Base-by-base conservation (phyloP, 2,888 invertebrate genomes). In the Hirtodrosophila alboralis region DNA sequence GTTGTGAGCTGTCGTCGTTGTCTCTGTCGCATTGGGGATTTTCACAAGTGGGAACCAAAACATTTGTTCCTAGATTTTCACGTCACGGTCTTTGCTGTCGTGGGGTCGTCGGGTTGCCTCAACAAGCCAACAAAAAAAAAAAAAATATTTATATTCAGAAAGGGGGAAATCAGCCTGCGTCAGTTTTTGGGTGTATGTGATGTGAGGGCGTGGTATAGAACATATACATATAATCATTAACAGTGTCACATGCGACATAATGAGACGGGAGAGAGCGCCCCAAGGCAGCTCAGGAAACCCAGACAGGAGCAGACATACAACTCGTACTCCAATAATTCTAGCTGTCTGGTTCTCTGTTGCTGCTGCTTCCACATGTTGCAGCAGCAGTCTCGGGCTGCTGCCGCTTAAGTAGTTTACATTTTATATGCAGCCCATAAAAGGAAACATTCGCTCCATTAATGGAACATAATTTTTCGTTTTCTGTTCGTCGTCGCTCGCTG, bases 181-280 rank as follows among this genome's bases (percentile, higher is more conserved):
- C 40, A 41, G 23, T 49, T 49, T 34, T 43, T 33, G 53, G 43
- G 23, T 47, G 16, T 28, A 9, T 9, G n/a, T 5, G 43, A 9
- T 9, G n/a, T 5, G 43, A 13, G 59, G 51, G 70, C 53, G 59
- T 59, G 60, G 58, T 63, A 64, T 30, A 58, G 64, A 63, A 61
- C 70, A 73, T 26, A n/a, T 13, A 75, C 83, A 77, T 72, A 88
- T 88, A 89, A 89, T 88, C 86, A 88, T 88, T 88, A 88, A 89
- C 87, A 86, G 87, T 88, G 88, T 88, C 89, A 88, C 86, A 87
- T 88, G 85, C 88, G 77, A 87, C 88, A 88, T 88, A 88, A 88
- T 89, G 88, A 88, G 86, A 79, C 85, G 79, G 73, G 80, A 84
- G 73, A 75, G 75, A 81, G 52, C 44, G 69, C 76, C 75, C 71